phyloP scores from a whole-genome alignment of 1,140 invertebrate genomes.

The Cephus cinctus region DNA sequence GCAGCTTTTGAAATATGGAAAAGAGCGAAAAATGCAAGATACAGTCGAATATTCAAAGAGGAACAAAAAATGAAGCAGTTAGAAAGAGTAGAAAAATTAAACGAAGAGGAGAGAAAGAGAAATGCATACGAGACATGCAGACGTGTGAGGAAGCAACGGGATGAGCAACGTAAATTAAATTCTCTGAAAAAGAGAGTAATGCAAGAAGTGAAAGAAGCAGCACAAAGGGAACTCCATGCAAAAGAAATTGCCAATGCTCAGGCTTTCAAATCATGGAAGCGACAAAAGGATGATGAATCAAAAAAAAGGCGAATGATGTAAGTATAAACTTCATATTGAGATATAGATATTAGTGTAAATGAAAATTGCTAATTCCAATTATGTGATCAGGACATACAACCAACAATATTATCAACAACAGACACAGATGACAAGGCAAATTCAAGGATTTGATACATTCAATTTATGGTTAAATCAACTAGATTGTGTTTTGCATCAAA shows the following conservation, averaged over 20 bases:
- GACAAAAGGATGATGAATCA: slow-evolving; percentile 6
- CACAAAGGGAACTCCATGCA: slow-evolving; percentile 8
- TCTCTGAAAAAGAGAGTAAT: neutral
- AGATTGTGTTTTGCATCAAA: slow-evolving; percentile 24
- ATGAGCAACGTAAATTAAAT: neutral
- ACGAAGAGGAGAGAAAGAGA: slow-evolving; percentile 15
- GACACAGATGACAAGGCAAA: neutral
- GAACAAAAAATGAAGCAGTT: slow-evolving; percentile 10
- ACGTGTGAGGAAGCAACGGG: slow-evolving; percentile 10
- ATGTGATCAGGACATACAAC: neutral
- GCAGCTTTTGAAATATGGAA: slow-evolving; percentile 28
- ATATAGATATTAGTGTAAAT: neutral
- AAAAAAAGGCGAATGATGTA: slow-evolving; percentile 1
- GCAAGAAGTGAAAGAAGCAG: slow-evolving; percentile 5
- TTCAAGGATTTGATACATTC: slow-evolving; percentile 17
- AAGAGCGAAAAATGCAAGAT: slow-evolving; percentile 14
- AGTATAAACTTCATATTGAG: neutral
- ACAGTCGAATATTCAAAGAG: slow-evolving; percentile 11
- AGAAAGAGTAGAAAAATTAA: slow-evolving; percentile 4
- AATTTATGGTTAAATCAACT: slow-evolving; percentile 26
- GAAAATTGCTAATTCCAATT: neutral
- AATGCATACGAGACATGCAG: slow-evolving; percentile 1
- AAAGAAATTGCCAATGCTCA: slow-evolving; percentile 7
- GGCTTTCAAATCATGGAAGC: slow-evolving; percentile 10
- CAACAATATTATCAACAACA: neutral